These are phyloP conservation scores for Cactoblastis cactorum DNA, from an alignment of 2,888 invertebrate species.

Conservation along the genomic window DNA sequence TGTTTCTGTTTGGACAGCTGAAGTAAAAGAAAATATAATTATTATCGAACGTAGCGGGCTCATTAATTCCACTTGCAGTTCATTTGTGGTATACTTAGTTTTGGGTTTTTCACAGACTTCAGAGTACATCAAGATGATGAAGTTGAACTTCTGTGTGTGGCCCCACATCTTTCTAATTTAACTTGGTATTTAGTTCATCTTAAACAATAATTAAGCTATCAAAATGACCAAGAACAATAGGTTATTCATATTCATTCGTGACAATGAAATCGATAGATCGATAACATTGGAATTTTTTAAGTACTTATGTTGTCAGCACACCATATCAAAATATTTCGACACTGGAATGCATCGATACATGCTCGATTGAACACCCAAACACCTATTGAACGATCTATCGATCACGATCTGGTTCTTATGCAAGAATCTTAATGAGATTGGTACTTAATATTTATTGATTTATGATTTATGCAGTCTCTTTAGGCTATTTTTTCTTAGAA, in stretches of 20 bases:
- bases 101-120: no score
- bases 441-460: not conserved
- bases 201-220: not conserved
- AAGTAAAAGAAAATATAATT: not conserved
- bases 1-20: constrained; percentile 21
- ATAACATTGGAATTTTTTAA: constrained; percentile 6
- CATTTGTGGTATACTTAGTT: no score
- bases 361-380: constrained; percentile 18
- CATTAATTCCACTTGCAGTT: no score
- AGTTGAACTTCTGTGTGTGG: no score
- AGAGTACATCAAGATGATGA: no score
- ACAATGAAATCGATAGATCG: constrained; percentile 8
- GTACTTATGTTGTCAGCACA: constrained; percentile 3
- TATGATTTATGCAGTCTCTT: not conserved
- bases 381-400: constrained; percentile 34
- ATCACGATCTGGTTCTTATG: constrained; percentile 36
- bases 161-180: no score
- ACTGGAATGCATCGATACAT: constrained; percentile 29
- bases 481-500: not conserved
- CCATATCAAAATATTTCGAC: constrained; percentile 21
- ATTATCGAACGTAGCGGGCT: no score
- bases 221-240: not conserved
- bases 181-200: not conserved
- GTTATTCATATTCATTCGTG: constrained; percentile 5
- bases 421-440: constrained; percentile 24